Evolutionary conservation across 2,113 vertebrate genomes (phyloP).

Genomic region (Acinonyx jubatus): DNA sequence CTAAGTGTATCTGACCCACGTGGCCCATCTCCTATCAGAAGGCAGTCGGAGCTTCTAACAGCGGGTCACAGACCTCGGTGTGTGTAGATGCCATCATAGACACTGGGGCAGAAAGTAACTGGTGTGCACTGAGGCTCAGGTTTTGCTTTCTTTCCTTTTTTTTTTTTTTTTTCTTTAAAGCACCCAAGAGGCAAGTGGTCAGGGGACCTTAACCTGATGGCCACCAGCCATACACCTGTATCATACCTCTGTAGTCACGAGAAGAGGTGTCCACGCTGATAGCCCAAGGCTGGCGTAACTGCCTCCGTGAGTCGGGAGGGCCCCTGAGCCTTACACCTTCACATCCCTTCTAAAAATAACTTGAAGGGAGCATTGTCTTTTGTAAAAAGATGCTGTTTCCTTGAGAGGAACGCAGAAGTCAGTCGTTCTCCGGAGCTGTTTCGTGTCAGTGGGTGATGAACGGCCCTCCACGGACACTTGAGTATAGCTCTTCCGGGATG

Average conservation of each 20-base stretch:
- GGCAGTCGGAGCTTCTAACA: background rate
- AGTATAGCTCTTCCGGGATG: background rate
- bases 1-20: background rate
- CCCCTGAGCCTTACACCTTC: background rate
- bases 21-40: fast-evolving
- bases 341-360: background rate
- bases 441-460: background rate
- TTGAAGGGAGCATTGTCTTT: background rate
- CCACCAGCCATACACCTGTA: fast-evolving
- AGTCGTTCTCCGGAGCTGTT: background rate
- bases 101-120: fast-evolving
- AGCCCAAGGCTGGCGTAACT: too few species aligned
- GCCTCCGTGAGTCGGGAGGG: background rate
- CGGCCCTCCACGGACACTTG: background rate
- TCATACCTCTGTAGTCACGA: background rate
- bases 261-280: background rate
- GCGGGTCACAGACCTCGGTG: background rate
- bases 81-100: fast-evolving
- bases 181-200: background rate
- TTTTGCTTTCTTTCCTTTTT: background rate
- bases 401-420: background rate
- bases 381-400: background rate
- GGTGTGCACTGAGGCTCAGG: background rate
- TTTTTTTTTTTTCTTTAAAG: background rate
- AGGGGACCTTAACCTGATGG: too few species aligned